Evolutionary conservation across 2,888 invertebrate species (phyloP).

Genomic region (Leptinotarsa haldemani): DNA sequence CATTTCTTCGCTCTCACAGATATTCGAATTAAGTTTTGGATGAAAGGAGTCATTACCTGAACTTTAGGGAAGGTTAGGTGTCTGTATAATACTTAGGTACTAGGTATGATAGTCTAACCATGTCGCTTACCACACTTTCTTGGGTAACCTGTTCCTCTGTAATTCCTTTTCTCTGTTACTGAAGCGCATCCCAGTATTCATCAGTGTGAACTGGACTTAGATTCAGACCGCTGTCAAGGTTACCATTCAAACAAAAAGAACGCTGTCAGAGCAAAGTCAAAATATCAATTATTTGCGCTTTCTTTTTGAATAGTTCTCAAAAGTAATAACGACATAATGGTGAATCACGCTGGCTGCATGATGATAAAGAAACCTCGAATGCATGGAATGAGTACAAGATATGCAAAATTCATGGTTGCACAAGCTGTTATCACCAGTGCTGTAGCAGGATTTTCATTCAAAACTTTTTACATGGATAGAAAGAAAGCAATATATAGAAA

Average conservation of each 20-base stretch:
- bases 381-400: conserved; percentile 36
- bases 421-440: conserved; percentile 31
- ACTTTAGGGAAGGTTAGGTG: too few species aligned
- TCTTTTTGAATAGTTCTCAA: not conserved
- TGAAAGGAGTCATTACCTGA: too few species aligned
- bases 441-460: conserved; percentile 35
- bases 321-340: conserved; percentile 24
- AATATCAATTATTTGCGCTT: not conserved
- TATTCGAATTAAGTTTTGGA: too few species aligned
- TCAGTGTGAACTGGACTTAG: too few species aligned
- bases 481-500: conserved; percentile 32
- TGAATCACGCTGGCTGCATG: conserved; percentile 17
- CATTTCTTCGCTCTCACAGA: too few species aligned
- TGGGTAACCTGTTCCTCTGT: too few species aligned
- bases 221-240: not conserved
- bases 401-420: conserved; percentile 25
- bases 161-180: too few species aligned
- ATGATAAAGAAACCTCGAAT: conserved; percentile 43
- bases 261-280: conserved; percentile 9
- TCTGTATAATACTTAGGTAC: too few species aligned
- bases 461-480: conserved; percentile 33
- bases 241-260: not conserved
- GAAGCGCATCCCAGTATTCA: too few species aligned
- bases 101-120: too few species aligned
- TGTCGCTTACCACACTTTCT: too few species aligned